Conservation (phyloP, 2,113 vertebrate genomes). For the Oreocharis arfaki region DNA sequence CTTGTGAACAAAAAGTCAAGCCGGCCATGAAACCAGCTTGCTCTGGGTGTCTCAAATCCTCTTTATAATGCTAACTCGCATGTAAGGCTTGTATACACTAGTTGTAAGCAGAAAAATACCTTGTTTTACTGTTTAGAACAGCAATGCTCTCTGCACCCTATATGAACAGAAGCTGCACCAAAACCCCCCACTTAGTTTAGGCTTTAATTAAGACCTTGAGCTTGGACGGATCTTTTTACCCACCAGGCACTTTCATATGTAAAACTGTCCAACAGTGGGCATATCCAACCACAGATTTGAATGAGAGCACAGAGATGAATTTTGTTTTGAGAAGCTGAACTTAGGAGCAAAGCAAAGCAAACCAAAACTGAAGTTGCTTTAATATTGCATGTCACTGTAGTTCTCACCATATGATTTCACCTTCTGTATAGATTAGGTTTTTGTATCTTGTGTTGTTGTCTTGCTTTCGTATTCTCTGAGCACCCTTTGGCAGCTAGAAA, state of each 20-base stretch:
- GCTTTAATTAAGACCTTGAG: neutral
- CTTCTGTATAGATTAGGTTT: neutral
- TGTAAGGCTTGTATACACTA: neutral
- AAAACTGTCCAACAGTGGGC: neutral
- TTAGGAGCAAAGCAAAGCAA: neutral
- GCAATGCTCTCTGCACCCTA: accelerated
- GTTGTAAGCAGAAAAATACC: neutral
- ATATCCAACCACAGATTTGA: neutral
- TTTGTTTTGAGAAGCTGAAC: neutral
- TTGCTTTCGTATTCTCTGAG: neutral
- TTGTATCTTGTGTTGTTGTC: neutral
- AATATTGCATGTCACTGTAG: neutral
- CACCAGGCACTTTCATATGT: neutral
- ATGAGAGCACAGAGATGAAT: neutral
- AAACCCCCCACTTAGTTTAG: neutral
- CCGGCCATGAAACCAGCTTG: neutral
- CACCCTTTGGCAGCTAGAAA: neutral
- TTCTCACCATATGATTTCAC: neutral
- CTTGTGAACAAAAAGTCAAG: neutral
- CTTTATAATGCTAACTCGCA: neutral
- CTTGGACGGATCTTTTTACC: neutral
- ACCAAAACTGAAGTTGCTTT: neutral
- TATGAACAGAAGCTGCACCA: neutral
- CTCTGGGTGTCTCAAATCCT: neutral
- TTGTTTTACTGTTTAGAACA: neutral